Evolutionary conservation across 2,113 vertebrate species (phyloP).

Genomic region (Coptodon bakossiorum): DNA sequence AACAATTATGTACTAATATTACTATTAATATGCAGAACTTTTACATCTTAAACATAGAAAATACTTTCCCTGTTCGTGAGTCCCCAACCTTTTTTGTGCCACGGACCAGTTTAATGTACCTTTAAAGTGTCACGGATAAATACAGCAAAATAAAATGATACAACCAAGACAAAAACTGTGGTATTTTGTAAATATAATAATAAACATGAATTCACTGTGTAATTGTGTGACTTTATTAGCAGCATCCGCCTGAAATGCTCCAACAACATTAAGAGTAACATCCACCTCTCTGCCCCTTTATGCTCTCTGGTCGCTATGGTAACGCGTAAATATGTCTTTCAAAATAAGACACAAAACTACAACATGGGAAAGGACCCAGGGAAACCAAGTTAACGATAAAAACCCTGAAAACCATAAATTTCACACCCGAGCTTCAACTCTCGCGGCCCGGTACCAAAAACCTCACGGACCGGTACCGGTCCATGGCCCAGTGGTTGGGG

Average conservation of each 20-base stretch:
- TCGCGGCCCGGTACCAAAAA: background rate
- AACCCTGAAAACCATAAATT: background rate
- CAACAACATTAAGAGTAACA: background rate
- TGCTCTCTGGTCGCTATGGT: background rate
- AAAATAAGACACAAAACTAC: background rate
- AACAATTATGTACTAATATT: background rate
- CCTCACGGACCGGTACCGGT: background rate
- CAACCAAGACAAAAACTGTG: no score
- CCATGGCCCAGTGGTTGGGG: background rate
- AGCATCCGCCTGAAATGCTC: background rate
- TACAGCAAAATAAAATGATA: no score
- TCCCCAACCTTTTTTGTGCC: background rate
- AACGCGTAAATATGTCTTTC: background rate
- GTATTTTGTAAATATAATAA: no score
- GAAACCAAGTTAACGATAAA: background rate
- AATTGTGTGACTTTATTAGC: background rate
- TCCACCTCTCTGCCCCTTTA: background rate
- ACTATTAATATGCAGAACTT: background rate
- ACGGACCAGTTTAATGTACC: background rate
- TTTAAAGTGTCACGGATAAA: background rate
- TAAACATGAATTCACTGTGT: no score
- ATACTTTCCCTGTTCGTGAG: no score
- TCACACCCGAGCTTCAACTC: background rate
- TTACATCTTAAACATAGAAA: background rate
- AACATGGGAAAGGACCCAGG: background rate